Base-by-base conservation (phyloP, 2,888 invertebrate genomes). In the Pseudolycoriella hygida region DNA sequence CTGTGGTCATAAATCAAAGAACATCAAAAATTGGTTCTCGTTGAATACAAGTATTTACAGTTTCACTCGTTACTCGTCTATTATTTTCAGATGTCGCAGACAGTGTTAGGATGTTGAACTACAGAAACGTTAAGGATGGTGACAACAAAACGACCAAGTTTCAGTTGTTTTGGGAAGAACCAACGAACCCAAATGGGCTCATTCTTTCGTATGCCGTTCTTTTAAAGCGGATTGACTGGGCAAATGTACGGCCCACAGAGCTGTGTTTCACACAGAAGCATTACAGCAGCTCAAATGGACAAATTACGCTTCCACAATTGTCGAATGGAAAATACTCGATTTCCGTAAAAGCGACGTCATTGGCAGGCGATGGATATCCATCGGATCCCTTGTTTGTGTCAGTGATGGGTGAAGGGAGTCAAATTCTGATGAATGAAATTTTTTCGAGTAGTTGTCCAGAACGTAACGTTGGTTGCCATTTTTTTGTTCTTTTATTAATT, bases 171-270 rank as follows among this genome's bases (percentile, higher is more conserved):
- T 96, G 96, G 96, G 68, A 73, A 3, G 79, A 83, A 52, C 94
- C 96, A 0, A 53, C 59, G 17, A 67, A 77, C 49, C 93, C 96
- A 0, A 97, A 97, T 62, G 92, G 96, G 2, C 72, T 83, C 48
- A 79, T 94, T 41, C 75, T 89, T 39, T 80, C 82, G 0, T 96
- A 93, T 64, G 75, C 78, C 50, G 77, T 94, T 44, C 75, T 79
- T 51, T 86, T 84, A 57, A 72, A 73, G 50, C 70, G 75, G 44
- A 68, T 78, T 19, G 80, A 80, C 47, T 72, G 76, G 39, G 71
- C 72, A 56, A 74, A 77, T 60, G 79, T 78, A 58, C 68, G 54
- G 45, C 31, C 17, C 30, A 30, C 45, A 11, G 47, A 47, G 3
- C 42, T 71, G 50, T 92, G 90, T 60, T 73, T 85, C n/a, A 72